Base-by-base conservation (phyloP, 1,140 invertebrate species). In the Teleogryllus occipitalis region DNA sequence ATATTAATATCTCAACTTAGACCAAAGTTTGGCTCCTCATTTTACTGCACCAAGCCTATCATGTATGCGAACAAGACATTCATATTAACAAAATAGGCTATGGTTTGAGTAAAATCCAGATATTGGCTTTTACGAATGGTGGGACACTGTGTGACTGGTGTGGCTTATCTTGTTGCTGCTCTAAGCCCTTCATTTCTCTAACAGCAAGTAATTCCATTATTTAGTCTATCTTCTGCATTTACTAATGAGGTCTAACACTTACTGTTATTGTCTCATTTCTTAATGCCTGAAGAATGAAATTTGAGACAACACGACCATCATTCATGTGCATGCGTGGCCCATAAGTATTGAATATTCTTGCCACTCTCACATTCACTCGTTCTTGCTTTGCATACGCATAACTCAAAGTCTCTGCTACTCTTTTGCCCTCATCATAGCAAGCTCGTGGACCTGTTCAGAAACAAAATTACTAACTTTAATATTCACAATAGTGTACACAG, bases 271-370 rank as follows among this genome's bases (percentile, higher is more conserved):
- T 94, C 84, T 98, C 91, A 86, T 97, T 96, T 85, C 97, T 93
- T 77, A 99, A 87, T 8, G 97, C 96, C 88, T 99, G 98, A 75
- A 99, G 90, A 82, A 99, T 97, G 84, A 99, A 99, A 88, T 99
- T 99, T 15, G 97, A 99, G 0, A 99, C 98, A 7, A 99, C 98
- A 74, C 98, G 88, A 8, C 98, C 98, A 88, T 99, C 98, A 84
- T 98, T 98, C 90, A 98, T 97, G 84, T 99, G 97, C 98, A 99
- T 99, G 84, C 98, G 88, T 0, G 98, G 98, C n/a, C 98, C 98
- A 86, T 98, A 99, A 0, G 98, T 99, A 85, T 99, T 99, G 85
- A 99, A 99, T 82, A 99, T 99, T 82, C 98, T 89, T 0, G 98
- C 98, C 46, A 99, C 97, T 81, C 98, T 88, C 7, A 99, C 96